Conservation (phyloP, 2,113 vertebrate genomes). For the Gavialis gangeticus region DNA sequence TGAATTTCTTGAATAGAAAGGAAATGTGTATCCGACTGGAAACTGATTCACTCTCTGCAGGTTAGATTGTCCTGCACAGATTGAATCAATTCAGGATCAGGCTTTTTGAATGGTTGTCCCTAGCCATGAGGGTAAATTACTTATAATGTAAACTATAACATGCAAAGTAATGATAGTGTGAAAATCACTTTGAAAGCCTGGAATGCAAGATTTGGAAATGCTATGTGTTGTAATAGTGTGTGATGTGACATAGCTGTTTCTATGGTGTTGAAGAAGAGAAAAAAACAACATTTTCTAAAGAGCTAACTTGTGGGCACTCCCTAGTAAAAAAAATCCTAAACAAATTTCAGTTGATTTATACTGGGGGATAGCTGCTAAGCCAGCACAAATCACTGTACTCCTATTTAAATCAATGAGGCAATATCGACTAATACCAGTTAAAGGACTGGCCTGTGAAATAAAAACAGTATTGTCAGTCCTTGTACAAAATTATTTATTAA, state of each 20-base stretch:
- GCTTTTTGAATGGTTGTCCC: too few relatives aligned
- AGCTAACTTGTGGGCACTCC: background rate
- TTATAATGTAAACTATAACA: accelerated
- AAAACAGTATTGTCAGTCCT: background rate
- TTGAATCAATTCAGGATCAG: too few relatives aligned
- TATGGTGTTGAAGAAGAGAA: background rate
- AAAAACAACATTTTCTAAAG: background rate
- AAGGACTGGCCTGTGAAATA: background rate
- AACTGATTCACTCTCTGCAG: too few relatives aligned
- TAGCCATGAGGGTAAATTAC: accelerated
- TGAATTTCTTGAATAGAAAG: too few relatives aligned
- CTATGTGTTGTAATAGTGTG: background rate
- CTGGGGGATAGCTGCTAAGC: background rate
- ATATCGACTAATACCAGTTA: background rate
- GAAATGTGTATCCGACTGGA: too few relatives aligned
- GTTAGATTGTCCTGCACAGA: too few relatives aligned
- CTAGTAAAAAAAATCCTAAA: background rate
- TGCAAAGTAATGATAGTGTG: background rate
- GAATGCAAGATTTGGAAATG: background rate
- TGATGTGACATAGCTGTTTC: background rate
- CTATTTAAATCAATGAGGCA: background rate
- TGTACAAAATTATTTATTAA: background rate
- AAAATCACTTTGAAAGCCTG: background rate
- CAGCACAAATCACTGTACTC: background rate
- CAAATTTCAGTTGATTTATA: background rate